phyloP scores from a whole-genome alignment of 2,113 vertebrate species.

The Dicaeum eximium region DNA sequence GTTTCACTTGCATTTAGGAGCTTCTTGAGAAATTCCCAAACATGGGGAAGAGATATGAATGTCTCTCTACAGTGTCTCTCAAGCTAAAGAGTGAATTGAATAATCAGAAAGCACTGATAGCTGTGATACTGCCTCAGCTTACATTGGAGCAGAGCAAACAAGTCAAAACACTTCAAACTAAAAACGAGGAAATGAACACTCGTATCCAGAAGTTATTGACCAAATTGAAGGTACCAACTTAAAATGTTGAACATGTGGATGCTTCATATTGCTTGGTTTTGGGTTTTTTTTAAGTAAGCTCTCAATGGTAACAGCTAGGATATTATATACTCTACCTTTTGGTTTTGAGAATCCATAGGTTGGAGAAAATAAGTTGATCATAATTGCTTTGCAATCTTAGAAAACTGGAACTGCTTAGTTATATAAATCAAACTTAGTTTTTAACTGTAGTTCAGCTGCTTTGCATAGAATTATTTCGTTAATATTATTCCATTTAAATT shows the following conservation, averaged over 20 bases:
- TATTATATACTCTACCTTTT: neutral
- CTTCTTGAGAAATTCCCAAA: constrained; percentile 62
- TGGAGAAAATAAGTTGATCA: neutral
- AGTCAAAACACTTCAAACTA: constrained; percentile 55
- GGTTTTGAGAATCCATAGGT: neutral
- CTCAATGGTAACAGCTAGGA: neutral
- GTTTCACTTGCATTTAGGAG: constrained; percentile 60
- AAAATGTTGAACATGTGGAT: neutral
- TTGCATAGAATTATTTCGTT: neutral
- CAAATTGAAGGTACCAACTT: constrained; percentile 70
- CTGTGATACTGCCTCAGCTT: constrained; percentile 34
- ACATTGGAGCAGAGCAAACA: constrained; percentile 10
- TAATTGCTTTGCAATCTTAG: neutral
- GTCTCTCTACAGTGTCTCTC: constrained; percentile 43
- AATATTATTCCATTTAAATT: neutral
- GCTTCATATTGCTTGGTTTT: neutral
- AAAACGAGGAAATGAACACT: constrained; percentile 48
- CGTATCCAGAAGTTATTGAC: constrained; percentile 63
- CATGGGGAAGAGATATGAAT: constrained; percentile 41
- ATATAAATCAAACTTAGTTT: neutral
- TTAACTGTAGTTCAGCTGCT: neutral
- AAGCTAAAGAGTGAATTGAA: constrained; percentile 57
- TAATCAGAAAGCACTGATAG: constrained; percentile 46
- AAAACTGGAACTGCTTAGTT: neutral
- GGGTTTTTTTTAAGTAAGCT: neutral